Evolutionary conservation across 92 coral and sea anemone species (phyloP).

Genomic region (Diadumene lineata): DNA sequence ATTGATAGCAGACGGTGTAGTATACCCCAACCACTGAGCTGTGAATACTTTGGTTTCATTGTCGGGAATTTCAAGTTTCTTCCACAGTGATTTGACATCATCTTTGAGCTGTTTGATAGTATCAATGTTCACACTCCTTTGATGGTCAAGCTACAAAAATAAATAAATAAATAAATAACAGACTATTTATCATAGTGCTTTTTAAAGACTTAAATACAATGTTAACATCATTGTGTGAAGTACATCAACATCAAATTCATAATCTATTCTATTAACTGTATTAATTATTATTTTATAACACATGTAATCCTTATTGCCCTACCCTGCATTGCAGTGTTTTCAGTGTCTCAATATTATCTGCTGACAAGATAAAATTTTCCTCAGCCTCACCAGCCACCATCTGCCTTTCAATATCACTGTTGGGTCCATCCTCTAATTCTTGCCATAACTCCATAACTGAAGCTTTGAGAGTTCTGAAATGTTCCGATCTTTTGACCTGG

Average conservation of each 20-base stretch:
- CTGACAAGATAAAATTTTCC: conserved; percentile 66
- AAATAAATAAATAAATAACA: too few relatives aligned
- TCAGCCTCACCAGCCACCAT: conserved; percentile 70
- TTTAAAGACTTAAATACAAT: too few relatives aligned
- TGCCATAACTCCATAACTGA: conserved; percentile 68
- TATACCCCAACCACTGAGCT: conserved; percentile 58
- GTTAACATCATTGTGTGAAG: too few relatives aligned
- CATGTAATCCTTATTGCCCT: too few relatives aligned
- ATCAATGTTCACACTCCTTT: conserved; percentile 55
- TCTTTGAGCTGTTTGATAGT: conserved; percentile 69
- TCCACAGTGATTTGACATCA: conserved; percentile 72
- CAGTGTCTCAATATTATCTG: conserved; percentile 66
- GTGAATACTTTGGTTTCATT: conserved; percentile 56
- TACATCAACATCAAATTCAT: too few relatives aligned
- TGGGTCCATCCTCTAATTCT: conserved; percentile 70
- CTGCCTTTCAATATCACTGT: conserved; percentile 65
- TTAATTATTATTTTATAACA: too few relatives aligned
- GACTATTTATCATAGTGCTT: too few relatives aligned
- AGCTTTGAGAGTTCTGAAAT: conserved; percentile 59
- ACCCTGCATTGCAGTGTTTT: conserved; percentile 42
- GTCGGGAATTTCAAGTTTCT: conserved; percentile 75
- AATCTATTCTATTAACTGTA: too few relatives aligned
- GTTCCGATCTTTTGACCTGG: conserved; percentile 68
- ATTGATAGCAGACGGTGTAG: conserved; percentile 65
- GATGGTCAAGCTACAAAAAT: conserved; percentile 85